These are phyloP conservation scores for Maniola hyperantus DNA, from an alignment of 2,888 invertebrate species.

Conservation along the genomic window DNA sequence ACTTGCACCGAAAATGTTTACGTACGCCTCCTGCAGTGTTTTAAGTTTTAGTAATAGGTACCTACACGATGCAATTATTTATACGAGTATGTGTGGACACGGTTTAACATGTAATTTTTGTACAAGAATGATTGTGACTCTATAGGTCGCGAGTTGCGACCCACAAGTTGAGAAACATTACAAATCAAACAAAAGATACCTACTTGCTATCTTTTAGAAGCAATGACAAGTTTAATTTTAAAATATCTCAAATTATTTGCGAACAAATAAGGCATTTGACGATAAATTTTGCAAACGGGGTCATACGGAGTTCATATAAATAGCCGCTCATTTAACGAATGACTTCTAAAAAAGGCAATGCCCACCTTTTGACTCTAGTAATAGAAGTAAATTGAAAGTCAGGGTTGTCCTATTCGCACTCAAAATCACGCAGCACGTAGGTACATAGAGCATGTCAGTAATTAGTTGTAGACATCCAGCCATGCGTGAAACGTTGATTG, in stretches of 20 bases:
- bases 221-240: not conserved
- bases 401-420: conserved; percentile 45
- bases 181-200: too few relatives aligned
- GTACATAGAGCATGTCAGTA: conserved; percentile 40
- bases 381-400: conserved; percentile 52
- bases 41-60: too few relatives aligned
- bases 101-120: too few relatives aligned
- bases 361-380: conserved; percentile 26
- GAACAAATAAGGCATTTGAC: conserved; percentile 13
- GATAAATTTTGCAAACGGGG: conserved; percentile 20
- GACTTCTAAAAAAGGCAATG: conserved; percentile 28
- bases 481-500: conserved; percentile 36
- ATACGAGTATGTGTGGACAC: too few relatives aligned
- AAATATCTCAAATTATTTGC: not conserved
- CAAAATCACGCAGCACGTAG: conserved; percentile 38
- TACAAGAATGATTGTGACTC: not conserved
- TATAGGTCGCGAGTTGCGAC: not conserved
- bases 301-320: conserved; percentile 19
- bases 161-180: not conserved
- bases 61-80: too few relatives aligned
- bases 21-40: too few relatives aligned
- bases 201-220: not conserved
- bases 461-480: conserved; percentile 41
- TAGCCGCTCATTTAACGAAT: conserved; percentile 25
- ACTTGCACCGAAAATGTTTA: too few relatives aligned